phyloP scores from a whole-genome alignment of 2,113 vertebrate genomes.

The Tapirus terrestris region DNA sequence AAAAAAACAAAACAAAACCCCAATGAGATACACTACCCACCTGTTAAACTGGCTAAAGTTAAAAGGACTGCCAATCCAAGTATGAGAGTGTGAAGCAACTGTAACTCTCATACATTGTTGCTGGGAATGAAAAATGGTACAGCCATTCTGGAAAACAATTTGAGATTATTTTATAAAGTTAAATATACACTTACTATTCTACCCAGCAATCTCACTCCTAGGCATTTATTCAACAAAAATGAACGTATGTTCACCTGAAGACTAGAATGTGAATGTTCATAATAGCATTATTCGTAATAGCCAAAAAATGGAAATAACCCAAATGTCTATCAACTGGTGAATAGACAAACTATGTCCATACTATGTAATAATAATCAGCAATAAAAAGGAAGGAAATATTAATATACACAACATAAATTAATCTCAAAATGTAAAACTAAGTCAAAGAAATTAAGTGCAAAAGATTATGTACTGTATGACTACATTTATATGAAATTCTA shows the following conservation, averaged over 20 bases:
- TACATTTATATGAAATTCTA: slow-evolving; percentile 12
- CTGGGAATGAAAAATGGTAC: background rate
- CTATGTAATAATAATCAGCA: background rate
- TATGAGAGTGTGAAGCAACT: background rate
- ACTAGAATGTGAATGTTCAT: background rate
- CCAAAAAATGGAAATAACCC: background rate
- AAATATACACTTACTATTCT: background rate
- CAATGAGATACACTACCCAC: background rate
- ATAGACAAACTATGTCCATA: background rate
- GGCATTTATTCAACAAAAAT: background rate
- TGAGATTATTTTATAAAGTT: background rate
- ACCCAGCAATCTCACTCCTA: background rate
- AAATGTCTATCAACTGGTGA: background rate
- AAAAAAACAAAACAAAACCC: no score
- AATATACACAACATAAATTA: background rate
- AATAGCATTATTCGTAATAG: background rate
- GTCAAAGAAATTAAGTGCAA: background rate
- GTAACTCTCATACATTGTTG: background rate
- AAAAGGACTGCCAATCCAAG: background rate
- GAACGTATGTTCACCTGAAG: background rate
- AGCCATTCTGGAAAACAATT: background rate
- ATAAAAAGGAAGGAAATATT: background rate
- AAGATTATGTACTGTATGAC: background rate
- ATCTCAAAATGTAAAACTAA: background rate
- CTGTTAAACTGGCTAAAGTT: background rate